Evolutionary conservation across 2,888 invertebrate species (phyloP).

Genomic region (Nomada fabriciana): DNA sequence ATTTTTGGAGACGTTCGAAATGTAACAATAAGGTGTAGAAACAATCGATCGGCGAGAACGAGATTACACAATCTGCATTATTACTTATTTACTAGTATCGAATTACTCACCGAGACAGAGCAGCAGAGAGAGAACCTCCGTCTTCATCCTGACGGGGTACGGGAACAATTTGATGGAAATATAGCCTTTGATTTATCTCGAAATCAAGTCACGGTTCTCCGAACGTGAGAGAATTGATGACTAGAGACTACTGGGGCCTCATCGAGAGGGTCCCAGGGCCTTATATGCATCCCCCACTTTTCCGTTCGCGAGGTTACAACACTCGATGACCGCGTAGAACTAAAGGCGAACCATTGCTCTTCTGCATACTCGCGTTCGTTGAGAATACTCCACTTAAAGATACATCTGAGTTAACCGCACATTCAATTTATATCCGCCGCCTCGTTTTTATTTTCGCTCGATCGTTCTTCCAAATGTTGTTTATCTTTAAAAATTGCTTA

Average conservation of each 20-base stretch:
- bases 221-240: constrained; percentile 78
- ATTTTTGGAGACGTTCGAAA: neutral
- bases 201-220: constrained; percentile 55
- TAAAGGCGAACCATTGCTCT: constrained; percentile 72
- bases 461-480: neutral
- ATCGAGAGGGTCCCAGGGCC: constrained; percentile 78
- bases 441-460: neutral
- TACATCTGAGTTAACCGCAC: constrained; percentile 33
- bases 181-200: constrained; percentile 26
- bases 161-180: constrained; percentile 38
- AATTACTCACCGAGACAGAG: constrained; percentile 78
- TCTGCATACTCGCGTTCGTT: constrained; percentile 59
- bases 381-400: constrained; percentile 11
- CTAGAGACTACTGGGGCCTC: constrained; percentile 81
- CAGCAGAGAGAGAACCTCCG: constrained; percentile 75
- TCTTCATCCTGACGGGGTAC: constrained; percentile 77
- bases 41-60: neutral
- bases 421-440: too few species aligned
- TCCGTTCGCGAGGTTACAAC: constrained; percentile 68
- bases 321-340: constrained; percentile 66
- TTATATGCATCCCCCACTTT: constrained; percentile 84
- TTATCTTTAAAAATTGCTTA: neutral
- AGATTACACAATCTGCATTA: neutral
- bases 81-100: too few species aligned
- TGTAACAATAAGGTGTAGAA: too few species aligned